Evolutionary conservation across 2,113 vertebrate species (phyloP).

Genomic region (Rhynchopsitta pachyrhyncha): DNA sequence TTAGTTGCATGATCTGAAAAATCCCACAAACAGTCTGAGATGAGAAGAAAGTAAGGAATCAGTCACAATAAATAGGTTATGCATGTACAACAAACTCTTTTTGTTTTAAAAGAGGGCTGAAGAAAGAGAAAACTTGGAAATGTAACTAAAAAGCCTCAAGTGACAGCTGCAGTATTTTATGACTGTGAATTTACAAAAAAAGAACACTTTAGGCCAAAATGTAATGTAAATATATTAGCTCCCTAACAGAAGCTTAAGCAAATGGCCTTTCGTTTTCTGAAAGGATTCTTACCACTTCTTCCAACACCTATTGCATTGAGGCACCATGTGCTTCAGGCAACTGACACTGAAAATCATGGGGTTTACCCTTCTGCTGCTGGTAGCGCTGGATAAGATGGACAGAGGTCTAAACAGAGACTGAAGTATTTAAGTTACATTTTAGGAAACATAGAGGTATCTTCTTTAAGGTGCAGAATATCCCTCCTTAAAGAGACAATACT

Average conservation of each 20-base stretch:
- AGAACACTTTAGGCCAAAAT: not conserved
- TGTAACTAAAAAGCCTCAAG: not conserved
- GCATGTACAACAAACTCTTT: not conserved
- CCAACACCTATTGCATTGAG: not conserved
- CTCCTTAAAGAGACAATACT: not conserved
- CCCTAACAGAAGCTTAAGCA: not conserved
- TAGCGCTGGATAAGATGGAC: not conserved
- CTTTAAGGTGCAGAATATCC: not conserved
- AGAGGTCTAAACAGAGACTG: not conserved
- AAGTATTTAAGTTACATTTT: not conserved
- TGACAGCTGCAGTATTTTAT: not conserved
- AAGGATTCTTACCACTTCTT: not conserved
- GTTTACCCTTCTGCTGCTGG: not conserved
- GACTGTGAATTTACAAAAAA: not conserved
- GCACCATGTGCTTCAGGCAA: not conserved
- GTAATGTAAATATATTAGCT: not conserved
- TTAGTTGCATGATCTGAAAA: not conserved
- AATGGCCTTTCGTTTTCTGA: not conserved
- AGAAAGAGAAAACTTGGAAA: not conserved
- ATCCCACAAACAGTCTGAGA: not conserved
- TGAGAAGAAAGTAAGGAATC: not conserved
- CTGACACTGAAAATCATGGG: rapidly evolving
- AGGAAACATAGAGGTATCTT: not conserved
- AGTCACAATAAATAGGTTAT: not conserved
- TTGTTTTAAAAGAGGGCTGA: not conserved